A percentile compares a stretch with the other conserved stretches of the same genome.
Conservation (phyloP, 2,888 invertebrate genomes). For the Tipula helvola region DNA sequence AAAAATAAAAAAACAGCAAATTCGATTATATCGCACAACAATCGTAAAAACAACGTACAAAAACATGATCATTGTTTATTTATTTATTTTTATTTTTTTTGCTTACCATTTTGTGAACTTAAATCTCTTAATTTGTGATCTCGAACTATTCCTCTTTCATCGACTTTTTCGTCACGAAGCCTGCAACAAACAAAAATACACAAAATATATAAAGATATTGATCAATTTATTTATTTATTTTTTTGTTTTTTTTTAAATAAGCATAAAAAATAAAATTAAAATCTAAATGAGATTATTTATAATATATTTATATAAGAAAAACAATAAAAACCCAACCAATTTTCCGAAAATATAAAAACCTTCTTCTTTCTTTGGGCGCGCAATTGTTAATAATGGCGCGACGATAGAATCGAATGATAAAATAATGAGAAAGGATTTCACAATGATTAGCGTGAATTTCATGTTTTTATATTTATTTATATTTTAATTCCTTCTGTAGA, state of each 20-base stretch:
- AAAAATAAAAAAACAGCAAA: neutral
- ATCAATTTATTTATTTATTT: neutral
- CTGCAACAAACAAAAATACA: constrained; percentile 41
- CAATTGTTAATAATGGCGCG: constrained; percentile 8
- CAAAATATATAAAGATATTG: constrained; percentile 8
- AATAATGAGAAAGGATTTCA: neutral
- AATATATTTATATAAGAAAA: neutral
- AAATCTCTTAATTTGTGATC: constrained; percentile 74
- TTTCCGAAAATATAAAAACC: neutral
- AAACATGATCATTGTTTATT: constrained; percentile 7
- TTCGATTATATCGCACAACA: neutral
- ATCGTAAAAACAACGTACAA: neutral
- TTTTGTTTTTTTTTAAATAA: constrained; percentile 13
- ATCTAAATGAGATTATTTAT: constrained; percentile 6
- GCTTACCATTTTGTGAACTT: constrained; percentile 75
- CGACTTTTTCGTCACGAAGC: constrained; percentile 77
- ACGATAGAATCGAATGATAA: constrained; percentile 9
- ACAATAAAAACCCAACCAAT: neutral
- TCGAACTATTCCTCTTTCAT: constrained; percentile 67
- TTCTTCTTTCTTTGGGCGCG: neutral
- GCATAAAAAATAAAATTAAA: constrained; percentile 7
- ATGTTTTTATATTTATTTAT: neutral
- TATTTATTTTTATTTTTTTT: neutral
- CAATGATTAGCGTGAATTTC: constrained; percentile 8
- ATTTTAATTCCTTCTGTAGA: neutral